Evolutionary conservation across 2,797 vertebrate species (phyloP).

Genomic region (Cyprinodon diabolis): DNA sequence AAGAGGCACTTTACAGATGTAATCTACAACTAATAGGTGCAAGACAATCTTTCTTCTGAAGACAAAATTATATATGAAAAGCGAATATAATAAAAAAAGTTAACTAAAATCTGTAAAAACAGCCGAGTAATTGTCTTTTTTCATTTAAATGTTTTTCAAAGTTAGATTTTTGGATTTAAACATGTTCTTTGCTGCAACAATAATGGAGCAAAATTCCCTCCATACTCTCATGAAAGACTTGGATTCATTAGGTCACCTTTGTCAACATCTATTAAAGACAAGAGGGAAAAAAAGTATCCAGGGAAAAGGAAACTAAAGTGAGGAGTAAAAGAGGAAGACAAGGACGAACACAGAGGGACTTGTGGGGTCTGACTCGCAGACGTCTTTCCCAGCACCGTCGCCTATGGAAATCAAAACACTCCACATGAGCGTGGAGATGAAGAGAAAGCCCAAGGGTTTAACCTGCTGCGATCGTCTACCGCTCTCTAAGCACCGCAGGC

Average conservation of each 20-base stretch:
- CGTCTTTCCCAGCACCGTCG: slow-evolving; percentile 14
- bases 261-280: not conserved
- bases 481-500: slow-evolving; percentile 39
- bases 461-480: slow-evolving; percentile 36
- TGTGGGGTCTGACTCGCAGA: slow-evolving; percentile 27
- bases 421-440: slow-evolving; percentile 50
- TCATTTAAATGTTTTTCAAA: no score
- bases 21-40: no score
- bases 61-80: no score
- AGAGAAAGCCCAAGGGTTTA: slow-evolving; percentile 45
- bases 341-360: slow-evolving; percentile 20
- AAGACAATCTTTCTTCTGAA: no score
- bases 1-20: no score
- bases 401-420: slow-evolving; percentile 64
- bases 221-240: not conserved
- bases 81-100: no score
- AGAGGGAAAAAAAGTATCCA: not conserved
- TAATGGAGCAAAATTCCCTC: no score
- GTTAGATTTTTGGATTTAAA: no score
- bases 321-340: slow-evolving; percentile 37
- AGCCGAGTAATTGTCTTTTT: no score
- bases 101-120: no score
- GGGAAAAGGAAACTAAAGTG: slow-evolving; percentile 19
- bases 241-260: slow-evolving; percentile 19
- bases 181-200: no score